A percentile compares a stretch with the other conserved stretches of the same genome.
Evolutionary conservation across 2,888 invertebrate genomes (phyloP).

Genomic region (Venustoraphidia nigricollis): DNA sequence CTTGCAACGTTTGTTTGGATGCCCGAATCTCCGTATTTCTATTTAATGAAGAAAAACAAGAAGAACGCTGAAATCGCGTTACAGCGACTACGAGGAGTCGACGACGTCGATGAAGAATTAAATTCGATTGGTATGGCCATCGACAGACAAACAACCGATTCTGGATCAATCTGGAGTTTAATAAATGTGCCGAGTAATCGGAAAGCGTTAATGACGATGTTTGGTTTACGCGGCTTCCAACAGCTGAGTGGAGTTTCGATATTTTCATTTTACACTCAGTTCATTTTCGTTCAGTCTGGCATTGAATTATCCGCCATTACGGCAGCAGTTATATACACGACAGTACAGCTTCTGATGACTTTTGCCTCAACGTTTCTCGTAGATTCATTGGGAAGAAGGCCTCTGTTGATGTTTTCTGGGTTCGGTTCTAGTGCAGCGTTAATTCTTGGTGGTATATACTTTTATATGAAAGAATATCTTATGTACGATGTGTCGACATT

Average conservation of each 20-base stretch:
- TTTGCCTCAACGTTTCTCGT: slow-evolving; percentile 38
- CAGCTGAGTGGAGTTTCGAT: slow-evolving; percentile 29
- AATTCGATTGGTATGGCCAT: slow-evolving; percentile 3
- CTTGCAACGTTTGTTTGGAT: slow-evolving; percentile 40
- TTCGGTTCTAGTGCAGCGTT: slow-evolving; percentile 27
- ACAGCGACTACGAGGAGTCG: slow-evolving; percentile 35
- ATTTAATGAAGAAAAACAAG: slow-evolving; percentile 23
- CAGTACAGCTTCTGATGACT: slow-evolving; percentile 40
- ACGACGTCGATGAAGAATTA: slow-evolving; percentile 13
- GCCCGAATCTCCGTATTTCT: slow-evolving; percentile 43
- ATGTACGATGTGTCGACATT: slow-evolving; percentile 18
- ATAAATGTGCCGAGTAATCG: slow-evolving; percentile 8
- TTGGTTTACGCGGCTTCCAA: slow-evolving; percentile 7
- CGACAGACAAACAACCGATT: slow-evolving; percentile 7
- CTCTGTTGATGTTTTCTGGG: slow-evolving; percentile 41
- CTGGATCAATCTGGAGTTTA: slow-evolving; percentile 5
- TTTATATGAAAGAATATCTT: slow-evolving; percentile 1
- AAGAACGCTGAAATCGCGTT: slow-evolving; percentile 33
- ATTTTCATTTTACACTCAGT: slow-evolving; percentile 42
- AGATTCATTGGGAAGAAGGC: slow-evolving; percentile 47
- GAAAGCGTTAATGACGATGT: slow-evolving; percentile 8
- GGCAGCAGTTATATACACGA: slow-evolving; percentile 40
- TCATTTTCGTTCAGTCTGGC: slow-evolving; percentile 37
- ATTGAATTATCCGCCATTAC: slow-evolving; percentile 32
- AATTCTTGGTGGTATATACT: slow-evolving; percentile 20